Conservation (phyloP, 2,797 vertebrate species). For the Phalanger gymnotis region DNA sequence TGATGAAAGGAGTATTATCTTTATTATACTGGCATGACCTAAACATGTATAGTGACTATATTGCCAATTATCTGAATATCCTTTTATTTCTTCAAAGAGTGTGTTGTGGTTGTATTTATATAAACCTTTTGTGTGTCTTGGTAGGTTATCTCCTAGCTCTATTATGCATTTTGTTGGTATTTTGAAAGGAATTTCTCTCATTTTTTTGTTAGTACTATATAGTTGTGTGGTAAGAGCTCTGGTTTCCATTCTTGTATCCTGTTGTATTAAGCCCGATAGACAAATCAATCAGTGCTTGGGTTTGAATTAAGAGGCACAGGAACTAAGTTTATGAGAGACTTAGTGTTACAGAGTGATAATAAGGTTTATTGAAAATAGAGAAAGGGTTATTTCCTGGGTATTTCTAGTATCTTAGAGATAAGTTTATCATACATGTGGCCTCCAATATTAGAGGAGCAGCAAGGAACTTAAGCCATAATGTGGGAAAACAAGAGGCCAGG, state of each 20-base stretch:
- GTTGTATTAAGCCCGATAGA: neutral
- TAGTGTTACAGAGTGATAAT: neutral
- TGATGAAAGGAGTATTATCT: neutral
- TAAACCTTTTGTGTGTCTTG: neutral
- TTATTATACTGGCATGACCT: neutral
- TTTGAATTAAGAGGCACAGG: neutral
- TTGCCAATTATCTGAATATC: neutral
- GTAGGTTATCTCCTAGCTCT: neutral
- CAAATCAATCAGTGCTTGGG: neutral
- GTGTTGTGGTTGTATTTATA: neutral
- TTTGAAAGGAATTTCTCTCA: neutral
- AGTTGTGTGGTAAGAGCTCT: neutral
- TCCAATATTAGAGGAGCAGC: neutral
- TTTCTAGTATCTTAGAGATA: neutral
- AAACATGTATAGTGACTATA: neutral
- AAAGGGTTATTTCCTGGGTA: neutral
- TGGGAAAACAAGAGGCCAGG: neutral
- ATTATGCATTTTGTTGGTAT: neutral
- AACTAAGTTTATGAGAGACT: neutral
- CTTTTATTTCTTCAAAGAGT: neutral
- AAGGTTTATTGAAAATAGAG: neutral
- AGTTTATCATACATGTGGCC: neutral
- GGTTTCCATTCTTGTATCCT: neutral
- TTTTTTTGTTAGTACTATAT: neutral
- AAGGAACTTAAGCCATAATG: neutral